Evolutionary conservation across 2,113 vertebrate genomes (phyloP), one percentile per base, ranked within the genome.

Genomic region (Elephas maximus): DNA sequence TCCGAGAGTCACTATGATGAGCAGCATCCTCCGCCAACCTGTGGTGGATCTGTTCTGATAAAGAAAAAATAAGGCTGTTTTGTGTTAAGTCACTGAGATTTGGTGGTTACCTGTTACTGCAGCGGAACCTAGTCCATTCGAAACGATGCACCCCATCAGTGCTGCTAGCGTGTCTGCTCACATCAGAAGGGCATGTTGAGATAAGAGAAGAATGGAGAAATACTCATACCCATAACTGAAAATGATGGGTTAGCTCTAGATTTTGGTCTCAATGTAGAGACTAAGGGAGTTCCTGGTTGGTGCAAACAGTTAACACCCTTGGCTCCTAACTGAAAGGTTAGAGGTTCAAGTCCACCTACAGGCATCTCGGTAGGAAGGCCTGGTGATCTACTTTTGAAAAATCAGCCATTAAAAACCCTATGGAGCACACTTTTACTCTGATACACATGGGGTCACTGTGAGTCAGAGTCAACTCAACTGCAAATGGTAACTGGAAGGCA

Each of bases 171-270:
- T 48, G 21, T 48, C 23, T 44, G 41, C 28, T 86, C 21, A 73
- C 6, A 26, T 92, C 24, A 21, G 91, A 62, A 81, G 67, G 78
- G 30, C 20, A 44, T 11, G 2, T 1, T 76, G 67, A n/a, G 1
- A 41, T 2, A 79, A 62, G n/a, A 67, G 37, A 69, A 84, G 62
- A 71, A 37, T 9, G 24, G 14, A 69, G 26, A 33, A 62, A 23
- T 1, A 23, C 24, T 71, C 57, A n/a, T 1, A 17, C 1, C 4
- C 14, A 1, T n/a, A 62, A 15, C 8, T 6, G 45, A 79, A 10
- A 3, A 45, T 9, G 3, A 2, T 23, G 21, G 24, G 9, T 91
- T 62, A 18, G 4, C 71, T 48, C 37, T 30, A 84, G 81, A 53
- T 37, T 78, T 33, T 14, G 2, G 14, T 63, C 23, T 74, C 8